phyloP scores from a whole-genome alignment of 2,113 vertebrate genomes.

The Nothocercus julius region DNA sequence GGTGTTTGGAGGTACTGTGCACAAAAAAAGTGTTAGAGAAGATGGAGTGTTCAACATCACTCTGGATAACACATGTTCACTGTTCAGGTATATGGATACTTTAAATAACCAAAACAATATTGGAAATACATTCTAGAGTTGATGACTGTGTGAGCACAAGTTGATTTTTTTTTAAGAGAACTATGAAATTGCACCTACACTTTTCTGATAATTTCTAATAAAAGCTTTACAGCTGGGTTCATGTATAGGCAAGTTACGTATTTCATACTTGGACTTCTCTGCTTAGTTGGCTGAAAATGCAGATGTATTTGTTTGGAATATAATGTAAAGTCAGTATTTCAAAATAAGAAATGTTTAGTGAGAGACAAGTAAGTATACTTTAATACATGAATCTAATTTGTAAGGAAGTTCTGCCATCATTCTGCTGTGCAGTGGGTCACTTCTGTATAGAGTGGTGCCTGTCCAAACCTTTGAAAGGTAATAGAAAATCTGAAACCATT shows the following conservation, averaged over 20 bases:
- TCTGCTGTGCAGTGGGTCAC: neutral
- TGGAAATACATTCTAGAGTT: neutral
- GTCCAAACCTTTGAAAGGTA: neutral
- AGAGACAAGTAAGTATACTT: no score
- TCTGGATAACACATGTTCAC: constrained; percentile 93
- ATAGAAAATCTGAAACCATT: neutral
- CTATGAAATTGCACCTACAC: neutral
- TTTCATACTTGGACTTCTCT: neutral
- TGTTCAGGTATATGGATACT: constrained; percentile 86
- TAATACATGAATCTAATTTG: neutral
- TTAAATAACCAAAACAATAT: fast-evolving
- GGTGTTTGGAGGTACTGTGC: constrained; percentile 96
- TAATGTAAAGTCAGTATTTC: neutral
- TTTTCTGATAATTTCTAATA: neutral
- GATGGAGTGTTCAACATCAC: constrained; percentile 94
- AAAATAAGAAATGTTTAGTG: fast-evolving
- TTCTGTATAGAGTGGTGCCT: neutral
- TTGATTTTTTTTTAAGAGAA: neutral
- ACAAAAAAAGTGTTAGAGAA: constrained; percentile 94
- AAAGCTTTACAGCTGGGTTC: neutral
- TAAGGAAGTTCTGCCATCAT: neutral
- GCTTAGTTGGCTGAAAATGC: neutral
- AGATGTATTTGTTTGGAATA: neutral
- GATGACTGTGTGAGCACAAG: neutral
- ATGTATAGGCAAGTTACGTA: neutral